Conservation (phyloP, 2,113 vertebrate species). For the Helogale parvula region DNA sequence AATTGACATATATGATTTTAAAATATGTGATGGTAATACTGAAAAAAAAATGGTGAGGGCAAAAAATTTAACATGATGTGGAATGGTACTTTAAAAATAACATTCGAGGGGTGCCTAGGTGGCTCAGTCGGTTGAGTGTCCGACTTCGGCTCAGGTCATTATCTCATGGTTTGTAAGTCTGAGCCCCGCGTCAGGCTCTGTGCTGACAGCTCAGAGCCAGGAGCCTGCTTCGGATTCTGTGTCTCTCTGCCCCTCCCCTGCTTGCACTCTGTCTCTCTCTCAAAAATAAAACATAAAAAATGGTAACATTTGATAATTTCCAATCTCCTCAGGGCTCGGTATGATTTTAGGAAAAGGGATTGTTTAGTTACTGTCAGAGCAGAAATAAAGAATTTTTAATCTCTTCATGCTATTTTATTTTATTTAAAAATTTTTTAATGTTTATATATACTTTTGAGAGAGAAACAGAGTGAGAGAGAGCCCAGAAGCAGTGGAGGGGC, state of each 20-base stretch:
- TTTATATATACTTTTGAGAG: no score
- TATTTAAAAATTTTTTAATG: no score
- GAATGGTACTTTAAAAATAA: conserved; percentile 40
- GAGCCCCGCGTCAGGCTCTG: no score
- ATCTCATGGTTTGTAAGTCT: no score
- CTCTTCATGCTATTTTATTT: background rate
- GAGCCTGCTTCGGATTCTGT: no score
- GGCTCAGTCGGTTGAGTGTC: no score
- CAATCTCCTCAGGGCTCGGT: background rate
- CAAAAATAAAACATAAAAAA: background rate
- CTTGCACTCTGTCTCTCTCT: no score
- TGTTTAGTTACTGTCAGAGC: background rate
- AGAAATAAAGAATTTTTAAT: conserved; percentile 17
- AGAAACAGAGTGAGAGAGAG: no score
- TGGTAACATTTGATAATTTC: background rate
- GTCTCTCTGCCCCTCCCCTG: no score
- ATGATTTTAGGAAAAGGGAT: conserved; percentile 38
- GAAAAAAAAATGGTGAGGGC: background rate
- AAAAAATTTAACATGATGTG: conserved; percentile 19
- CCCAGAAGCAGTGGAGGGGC: no score
- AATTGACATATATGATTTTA: background rate
- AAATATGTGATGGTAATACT: background rate
- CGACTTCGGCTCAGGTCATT: no score
- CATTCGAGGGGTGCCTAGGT: background rate
- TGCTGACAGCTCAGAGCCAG: no score